A percentile compares a stretch with the other conserved stretches of the same genome.
phyloP scores from a whole-genome alignment of 2,113 vertebrate species.

The Geothlypis trichas region DNA sequence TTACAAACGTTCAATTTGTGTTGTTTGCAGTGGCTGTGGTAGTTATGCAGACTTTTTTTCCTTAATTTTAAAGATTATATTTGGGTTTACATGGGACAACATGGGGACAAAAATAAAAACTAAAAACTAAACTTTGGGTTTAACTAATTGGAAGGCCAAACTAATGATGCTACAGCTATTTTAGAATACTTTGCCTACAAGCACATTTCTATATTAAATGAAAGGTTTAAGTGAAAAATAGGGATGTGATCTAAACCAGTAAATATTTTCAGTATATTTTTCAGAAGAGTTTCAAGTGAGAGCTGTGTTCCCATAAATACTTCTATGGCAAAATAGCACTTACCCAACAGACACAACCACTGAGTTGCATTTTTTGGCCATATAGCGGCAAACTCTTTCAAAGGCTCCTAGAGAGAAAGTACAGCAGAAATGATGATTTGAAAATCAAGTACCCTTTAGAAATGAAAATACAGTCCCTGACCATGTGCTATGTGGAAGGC shows the following conservation, averaged over 20 bases:
- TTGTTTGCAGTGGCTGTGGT: not conserved
- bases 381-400: slow-evolving; percentile 6
- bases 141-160: not conserved
- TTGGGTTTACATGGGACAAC: too few species aligned
- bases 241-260: not conserved
- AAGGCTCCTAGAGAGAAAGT: slow-evolving; percentile 41
- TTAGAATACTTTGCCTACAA: not conserved
- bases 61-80: not conserved
- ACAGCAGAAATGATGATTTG: not conserved
- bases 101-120: too few species aligned
- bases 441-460: not conserved
- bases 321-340: not conserved
- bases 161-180: not conserved
- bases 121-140: too few species aligned
- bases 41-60: not conserved
- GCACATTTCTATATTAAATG: not conserved
- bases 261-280: not conserved
- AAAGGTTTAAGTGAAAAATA: not conserved
- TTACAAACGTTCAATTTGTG: not conserved
- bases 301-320: not conserved
- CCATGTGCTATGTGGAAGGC: not conserved
- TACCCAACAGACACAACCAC: slow-evolving; percentile 44
- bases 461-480: not conserved
- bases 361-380: slow-evolving; percentile 25
- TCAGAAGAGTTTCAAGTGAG: not conserved